These are phyloP conservation scores for Plodia interpunctella DNA, from an alignment of 1,140 invertebrate species.

Conservation along the genomic window DNA sequence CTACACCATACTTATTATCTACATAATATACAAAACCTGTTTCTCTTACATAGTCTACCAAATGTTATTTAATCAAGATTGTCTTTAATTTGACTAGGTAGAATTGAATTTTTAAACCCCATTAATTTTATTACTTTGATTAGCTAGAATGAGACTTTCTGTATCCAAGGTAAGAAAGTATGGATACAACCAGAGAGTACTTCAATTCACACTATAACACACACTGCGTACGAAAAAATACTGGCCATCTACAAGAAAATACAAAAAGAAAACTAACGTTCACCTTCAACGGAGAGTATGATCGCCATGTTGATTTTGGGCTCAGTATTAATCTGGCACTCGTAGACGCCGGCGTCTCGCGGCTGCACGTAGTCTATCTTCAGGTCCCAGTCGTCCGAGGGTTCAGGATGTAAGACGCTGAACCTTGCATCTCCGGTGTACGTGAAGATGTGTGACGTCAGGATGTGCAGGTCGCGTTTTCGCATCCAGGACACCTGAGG, in stretches of 20 bases:
- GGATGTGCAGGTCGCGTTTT: slow-evolving; percentile 91
- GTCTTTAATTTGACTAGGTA: too few species aligned
- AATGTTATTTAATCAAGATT: too few species aligned
- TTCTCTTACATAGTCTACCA: too few species aligned
- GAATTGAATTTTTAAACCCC: too few species aligned
- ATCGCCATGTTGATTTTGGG: slow-evolving; percentile 91
- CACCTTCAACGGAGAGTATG: slow-evolving; percentile 87
- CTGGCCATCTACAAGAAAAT: neutral
- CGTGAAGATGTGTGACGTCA: slow-evolving; percentile 90
- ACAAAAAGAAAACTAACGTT: slow-evolving; percentile 21
- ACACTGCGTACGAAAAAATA: neutral
- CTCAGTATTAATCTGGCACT: slow-evolving; percentile 91
- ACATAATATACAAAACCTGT: too few species aligned
- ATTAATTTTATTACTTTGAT: too few species aligned
- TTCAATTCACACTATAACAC: too few species aligned
- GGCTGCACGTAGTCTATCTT: slow-evolving; percentile 92
- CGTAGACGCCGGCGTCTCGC: slow-evolving; percentile 91
- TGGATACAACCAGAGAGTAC: too few species aligned
- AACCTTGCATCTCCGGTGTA: slow-evolving; percentile 93
- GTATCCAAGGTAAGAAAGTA: too few species aligned
- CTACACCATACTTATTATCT: too few species aligned
- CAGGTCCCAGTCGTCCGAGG: slow-evolving; percentile 94
- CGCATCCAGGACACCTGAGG: slow-evolving; percentile 94
- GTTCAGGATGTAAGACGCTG: slow-evolving; percentile 88
- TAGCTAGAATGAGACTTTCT: too few species aligned